Evolutionary conservation across 2,888 invertebrate genomes (phyloP), one percentile per base, ranked within the genome.

Genomic region (Melieria picta): DNA sequence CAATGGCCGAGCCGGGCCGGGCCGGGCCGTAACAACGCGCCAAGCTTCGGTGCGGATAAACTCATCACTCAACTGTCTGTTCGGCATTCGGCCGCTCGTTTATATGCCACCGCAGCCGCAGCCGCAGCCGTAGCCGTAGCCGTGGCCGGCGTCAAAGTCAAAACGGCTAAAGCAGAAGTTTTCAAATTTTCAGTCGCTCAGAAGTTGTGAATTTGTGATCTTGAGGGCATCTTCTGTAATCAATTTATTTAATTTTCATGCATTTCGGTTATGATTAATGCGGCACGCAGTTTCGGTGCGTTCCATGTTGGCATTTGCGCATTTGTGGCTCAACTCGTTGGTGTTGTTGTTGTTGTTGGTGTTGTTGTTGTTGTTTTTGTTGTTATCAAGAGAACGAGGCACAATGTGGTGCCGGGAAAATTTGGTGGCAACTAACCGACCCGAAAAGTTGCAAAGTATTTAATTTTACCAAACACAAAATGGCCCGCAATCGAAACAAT

Each of bases 41-140:
- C 9, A 57, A 30, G 30, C 30, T 30, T 30, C 30, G 2, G 16
- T 11, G 46, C 47, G 68, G 61, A 61, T 68, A 46, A 61, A 55
- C 52, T 61, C 60, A 68, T 61, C 68, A 68, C 68, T 68, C 68
- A 68, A 45, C 68, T 61, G 68, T 61, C 68, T 68, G 48, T 68
- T 68, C 43, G 52, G 11, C 50, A 61, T 65, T 52, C 47, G 43
- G 45, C 7, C 42, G 55, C 64, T 55, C 52, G 55, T 65, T 65
- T 63, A 9, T 30, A 42, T 48, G 6, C 5, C 47, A 13, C 11
- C 5, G 46, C 46, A 46, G 47, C 47, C 30, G 57, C 57, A 47
- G 30, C 30, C 30, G 2, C 30, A 30, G 30, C 30, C 30, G 30
- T 30, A 30, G 30, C 30, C 30, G 30, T 30, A 30, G 30, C 30